Evolutionary conservation across 2,888 invertebrate species (phyloP).

Genomic region (Rhamnusium bicolor): DNA sequence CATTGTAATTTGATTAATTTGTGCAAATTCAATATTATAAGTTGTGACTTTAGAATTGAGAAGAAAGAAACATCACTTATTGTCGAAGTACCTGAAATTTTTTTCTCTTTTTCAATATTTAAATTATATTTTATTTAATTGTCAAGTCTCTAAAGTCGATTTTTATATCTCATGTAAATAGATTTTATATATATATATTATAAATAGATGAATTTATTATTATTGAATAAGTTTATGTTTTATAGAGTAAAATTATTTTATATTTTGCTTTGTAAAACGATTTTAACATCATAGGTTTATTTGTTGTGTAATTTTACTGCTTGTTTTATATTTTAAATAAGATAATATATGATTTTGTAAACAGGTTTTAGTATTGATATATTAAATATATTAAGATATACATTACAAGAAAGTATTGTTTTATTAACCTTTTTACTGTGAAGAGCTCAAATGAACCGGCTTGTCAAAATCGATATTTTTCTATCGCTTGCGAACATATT

Average conservation of each 20-base stretch:
- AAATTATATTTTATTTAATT: constrained; percentile 21
- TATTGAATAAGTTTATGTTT: constrained; percentile 33
- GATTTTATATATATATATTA: constrained; percentile 24
- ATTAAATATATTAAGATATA: constrained; percentile 18
- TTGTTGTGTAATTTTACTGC: constrained; percentile 47
- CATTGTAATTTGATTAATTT: constrained; percentile 1
- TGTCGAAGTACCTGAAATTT: constrained; percentile 41
- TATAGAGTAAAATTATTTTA: constrained; percentile 34
- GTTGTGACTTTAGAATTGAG: constrained; percentile 4
- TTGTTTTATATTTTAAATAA: constrained; percentile 45
- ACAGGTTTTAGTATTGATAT: constrained; percentile 33
- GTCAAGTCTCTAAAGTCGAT: neutral
- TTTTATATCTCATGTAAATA: constrained; percentile 28
- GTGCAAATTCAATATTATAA: neutral
- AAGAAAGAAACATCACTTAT: constrained; percentile 34
- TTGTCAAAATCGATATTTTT: too few relatives aligned
- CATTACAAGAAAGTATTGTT: too few relatives aligned
- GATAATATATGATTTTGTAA: constrained; percentile 30
- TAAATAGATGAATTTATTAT: constrained; percentile 36
- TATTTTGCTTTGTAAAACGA: constrained; percentile 37
- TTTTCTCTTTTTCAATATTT: constrained; percentile 13
- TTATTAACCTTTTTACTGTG: too few relatives aligned
- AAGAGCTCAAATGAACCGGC: too few relatives aligned
- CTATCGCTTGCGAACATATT: too few relatives aligned
- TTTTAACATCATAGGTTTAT: constrained; percentile 27